A percentile compares a stretch with the other conserved stretches of the same genome.
Evolutionary conservation across 2,888 invertebrate genomes (phyloP).

Genomic region (Tipula vernalis): DNA sequence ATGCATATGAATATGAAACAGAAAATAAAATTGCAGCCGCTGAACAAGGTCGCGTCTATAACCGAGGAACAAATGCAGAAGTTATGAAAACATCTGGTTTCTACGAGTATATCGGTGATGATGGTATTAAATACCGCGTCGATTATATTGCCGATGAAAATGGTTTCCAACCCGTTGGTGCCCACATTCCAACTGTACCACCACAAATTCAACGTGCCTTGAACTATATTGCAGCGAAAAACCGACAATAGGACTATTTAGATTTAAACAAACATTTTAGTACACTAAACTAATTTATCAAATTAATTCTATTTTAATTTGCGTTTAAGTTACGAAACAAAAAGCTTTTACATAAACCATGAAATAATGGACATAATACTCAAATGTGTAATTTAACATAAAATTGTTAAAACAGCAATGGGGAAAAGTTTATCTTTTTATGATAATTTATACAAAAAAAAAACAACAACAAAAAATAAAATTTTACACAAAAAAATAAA

Average conservation of each 20-base stretch:
- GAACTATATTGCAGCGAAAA: slow-evolving; percentile 15
- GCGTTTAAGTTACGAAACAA: neutral
- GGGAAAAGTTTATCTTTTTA: neutral
- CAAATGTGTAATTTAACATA: neutral
- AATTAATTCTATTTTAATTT: neutral
- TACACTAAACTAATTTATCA: neutral
- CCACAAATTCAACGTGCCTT: slow-evolving; percentile 38
- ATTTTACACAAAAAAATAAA: neutral
- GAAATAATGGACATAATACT: neutral
- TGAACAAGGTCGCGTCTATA: slow-evolving; percentile 40
- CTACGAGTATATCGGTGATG: neutral
- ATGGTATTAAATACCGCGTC: neutral
- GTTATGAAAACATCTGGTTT: slow-evolving; percentile 21
- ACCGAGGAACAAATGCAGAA: slow-evolving; percentile 36
- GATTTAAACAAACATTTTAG: too few species aligned
- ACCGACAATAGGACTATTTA: neutral
- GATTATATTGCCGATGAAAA: slow-evolving; percentile 6
- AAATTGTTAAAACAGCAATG: neutral
- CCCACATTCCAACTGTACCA: slow-evolving; percentile 21
- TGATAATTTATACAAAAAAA: neutral
- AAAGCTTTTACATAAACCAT: neutral
- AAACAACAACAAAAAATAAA: neutral
- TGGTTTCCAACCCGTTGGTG: slow-evolving; percentile 17
- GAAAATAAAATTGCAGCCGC: slow-evolving; percentile 39
- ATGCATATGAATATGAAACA: slow-evolving; percentile 34